Conservation (phyloP, 2,888 invertebrate species). For the Coelopa pilipes region DNA sequence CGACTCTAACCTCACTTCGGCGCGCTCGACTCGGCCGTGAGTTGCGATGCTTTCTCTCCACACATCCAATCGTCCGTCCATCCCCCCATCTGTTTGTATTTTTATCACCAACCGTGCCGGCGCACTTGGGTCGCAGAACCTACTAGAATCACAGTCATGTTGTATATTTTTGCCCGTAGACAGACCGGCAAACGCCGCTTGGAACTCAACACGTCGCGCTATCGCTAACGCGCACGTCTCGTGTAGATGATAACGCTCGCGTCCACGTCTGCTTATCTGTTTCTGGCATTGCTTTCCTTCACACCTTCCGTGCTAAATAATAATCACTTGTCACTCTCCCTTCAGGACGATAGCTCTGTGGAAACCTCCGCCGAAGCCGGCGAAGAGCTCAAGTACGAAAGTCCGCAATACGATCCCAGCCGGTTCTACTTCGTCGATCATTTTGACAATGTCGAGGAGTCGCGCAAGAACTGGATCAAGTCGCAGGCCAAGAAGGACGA, state of each 20-base stretch:
- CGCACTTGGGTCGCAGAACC: too few species aligned
- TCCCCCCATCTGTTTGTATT: too few species aligned
- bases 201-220: too few species aligned
- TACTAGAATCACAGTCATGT: too few species aligned
- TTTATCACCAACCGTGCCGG: too few species aligned
- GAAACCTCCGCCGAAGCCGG: constrained; percentile 41
- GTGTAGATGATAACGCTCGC: neutral
- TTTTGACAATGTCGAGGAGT: constrained; percentile 81
- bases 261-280: neutral
- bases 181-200: too few species aligned
- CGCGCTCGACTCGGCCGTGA: neutral
- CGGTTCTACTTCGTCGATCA: constrained; percentile 83
- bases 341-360: constrained; percentile 50
- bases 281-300: neutral
- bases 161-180: too few species aligned
- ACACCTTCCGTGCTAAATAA: neutral
- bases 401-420: constrained; percentile 74
- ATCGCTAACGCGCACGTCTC: neutral
- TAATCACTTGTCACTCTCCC: neutral
- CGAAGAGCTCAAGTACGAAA: constrained; percentile 71
- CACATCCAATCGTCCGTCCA: too few species aligned
- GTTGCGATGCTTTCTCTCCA: neutral
- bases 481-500: constrained; percentile 93
- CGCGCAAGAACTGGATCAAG: constrained; percentile 83
- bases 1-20: constrained; percentile 7